Conservation (phyloP, 2,888 invertebrate species). For the Drosophila multiciliata region DNA sequence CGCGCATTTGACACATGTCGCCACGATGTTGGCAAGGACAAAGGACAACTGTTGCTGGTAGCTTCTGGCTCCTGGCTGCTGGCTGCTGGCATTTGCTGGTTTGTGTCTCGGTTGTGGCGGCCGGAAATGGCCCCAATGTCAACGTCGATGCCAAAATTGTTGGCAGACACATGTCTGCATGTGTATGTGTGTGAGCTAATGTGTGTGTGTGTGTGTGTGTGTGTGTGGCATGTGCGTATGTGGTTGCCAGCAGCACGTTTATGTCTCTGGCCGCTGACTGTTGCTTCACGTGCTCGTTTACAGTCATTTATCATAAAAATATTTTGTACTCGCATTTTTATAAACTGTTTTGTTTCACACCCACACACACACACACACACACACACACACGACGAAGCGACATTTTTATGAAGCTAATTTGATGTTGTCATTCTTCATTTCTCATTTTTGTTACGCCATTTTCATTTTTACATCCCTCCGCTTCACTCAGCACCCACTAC, state of each 20-base stretch:
- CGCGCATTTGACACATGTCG: constrained; percentile 71
- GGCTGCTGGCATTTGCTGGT: constrained; percentile 46
- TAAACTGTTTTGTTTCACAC: constrained; percentile 79
- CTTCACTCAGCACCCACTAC: not conserved
- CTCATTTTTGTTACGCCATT: constrained; percentile 75
- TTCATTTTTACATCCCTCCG: constrained; percentile 63
- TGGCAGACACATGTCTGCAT: constrained; percentile 54
- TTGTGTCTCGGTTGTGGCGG: constrained; percentile 66
- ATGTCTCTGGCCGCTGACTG: constrained; percentile 66
- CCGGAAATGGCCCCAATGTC: constrained; percentile 80
- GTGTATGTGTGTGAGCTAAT: constrained; percentile 12
- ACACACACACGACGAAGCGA: constrained; percentile 39
- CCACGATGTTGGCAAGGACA: constrained; percentile 61
- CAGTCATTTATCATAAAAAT: constrained; percentile 80
- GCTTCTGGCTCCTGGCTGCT: constrained; percentile 28
- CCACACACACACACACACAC: constrained; percentile 14
- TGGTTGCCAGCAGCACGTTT: constrained; percentile 75
- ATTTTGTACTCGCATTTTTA: constrained; percentile 76
- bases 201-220: constrained; percentile 24
- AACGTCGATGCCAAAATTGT: constrained; percentile 74
- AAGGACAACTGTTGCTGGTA: constrained; percentile 64
- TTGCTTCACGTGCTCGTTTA: constrained; percentile 77
- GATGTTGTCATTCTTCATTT: constrained; percentile 80
- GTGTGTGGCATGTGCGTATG: constrained; percentile 71
- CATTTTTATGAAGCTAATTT: constrained; percentile 79